Base-by-base conservation (phyloP, 2,797 vertebrate genomes). In the Anolis apletophallus region DNA sequence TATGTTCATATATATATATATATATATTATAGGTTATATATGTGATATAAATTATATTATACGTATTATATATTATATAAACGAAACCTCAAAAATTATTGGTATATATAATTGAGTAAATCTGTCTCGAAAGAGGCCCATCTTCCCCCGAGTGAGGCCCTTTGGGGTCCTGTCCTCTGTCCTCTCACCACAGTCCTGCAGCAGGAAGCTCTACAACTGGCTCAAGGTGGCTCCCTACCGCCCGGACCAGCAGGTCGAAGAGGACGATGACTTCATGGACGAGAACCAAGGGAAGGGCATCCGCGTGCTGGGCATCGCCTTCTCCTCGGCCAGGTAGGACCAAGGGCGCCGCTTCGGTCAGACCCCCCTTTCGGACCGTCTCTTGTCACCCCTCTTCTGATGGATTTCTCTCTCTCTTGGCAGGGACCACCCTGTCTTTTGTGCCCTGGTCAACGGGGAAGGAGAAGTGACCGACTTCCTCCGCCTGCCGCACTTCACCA, bases 231-330 rank as follows among this genome's bases (percentile, higher is more conserved):
- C 98, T 29, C 97, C 99, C 0, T 99, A 99, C 94, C 97, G 98
- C 34, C 99, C 99, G 0, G 99, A 99, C 94, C 99, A 99, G 88
- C 98, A 99, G 91, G 97, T 98, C 46, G 99, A 99, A 88, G 99
- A 99, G 93, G 99, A 99, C 0, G 99, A 99, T 19, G 99, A 99
- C 92, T 97, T 99, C 81, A 99, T 99, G 98, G 99, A 99, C 88
- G 99, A 99, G 87, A 97, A 95, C 91, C 99, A 98, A 93, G 98
- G 98, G 59, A 99, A 99, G 91, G 99, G 99, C 85, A 98, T 99
- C 90, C 95, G 98, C 0, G 99, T 99, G 77, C 93, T 99, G 13
- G 99, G 99, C 89, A 97, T 99, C 84, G 99, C 98, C 0, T 99
- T 98, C 91, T 98, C 98, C 23, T 97, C 98, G 12, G 97, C 98